Percentiles rank a stretch among this genome's conserved stretches.
phyloP scores from a whole-genome alignment of 1,140 invertebrate genomes.

The Hirudo medicinalis region DNA sequence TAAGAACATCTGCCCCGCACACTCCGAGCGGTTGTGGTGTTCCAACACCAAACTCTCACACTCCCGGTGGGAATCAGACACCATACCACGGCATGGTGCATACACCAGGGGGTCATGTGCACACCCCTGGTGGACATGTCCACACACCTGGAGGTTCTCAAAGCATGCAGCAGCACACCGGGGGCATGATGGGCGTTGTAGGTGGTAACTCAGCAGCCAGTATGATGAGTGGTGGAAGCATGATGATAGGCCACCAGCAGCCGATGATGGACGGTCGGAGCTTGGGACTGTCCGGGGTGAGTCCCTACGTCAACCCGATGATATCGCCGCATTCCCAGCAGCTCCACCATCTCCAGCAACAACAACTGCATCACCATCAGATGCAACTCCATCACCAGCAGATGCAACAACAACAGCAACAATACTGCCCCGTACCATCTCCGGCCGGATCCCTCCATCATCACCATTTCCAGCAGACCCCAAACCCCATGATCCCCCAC shows the following conservation, averaged over 20 bases:
- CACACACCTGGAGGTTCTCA: slow-evolving; percentile 25
- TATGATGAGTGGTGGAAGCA: slow-evolving; percentile 5
- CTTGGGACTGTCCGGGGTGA: background rate
- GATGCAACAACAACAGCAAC: slow-evolving; percentile 9
- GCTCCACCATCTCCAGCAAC: slow-evolving; percentile 5
- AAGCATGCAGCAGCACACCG: background rate
- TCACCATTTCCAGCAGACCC: slow-evolving; percentile 28
- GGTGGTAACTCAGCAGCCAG: background rate
- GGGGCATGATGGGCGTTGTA: background rate
- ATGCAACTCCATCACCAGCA: slow-evolving; percentile 2
- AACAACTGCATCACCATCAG: background rate
- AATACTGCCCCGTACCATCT: background rate
- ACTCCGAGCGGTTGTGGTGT: slow-evolving; percentile 19
- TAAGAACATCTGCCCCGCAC: slow-evolving; percentile 17
- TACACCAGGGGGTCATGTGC: slow-evolving; percentile 15
- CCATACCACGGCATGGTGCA: slow-evolving; percentile 14
- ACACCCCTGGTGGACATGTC: slow-evolving; percentile 22
- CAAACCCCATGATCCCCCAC: slow-evolving; percentile 10
- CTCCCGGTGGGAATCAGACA: background rate
- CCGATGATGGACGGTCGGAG: background rate
- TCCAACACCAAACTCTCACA: slow-evolving; percentile 16
- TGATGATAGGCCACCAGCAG: slow-evolving; percentile 5
- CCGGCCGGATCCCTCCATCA: slow-evolving; percentile 27
- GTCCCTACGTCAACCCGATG: background rate
- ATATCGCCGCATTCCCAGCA: background rate